Base-by-base conservation (phyloP, 2,888 invertebrate species). In the Orthonychiurus folsomi region DNA sequence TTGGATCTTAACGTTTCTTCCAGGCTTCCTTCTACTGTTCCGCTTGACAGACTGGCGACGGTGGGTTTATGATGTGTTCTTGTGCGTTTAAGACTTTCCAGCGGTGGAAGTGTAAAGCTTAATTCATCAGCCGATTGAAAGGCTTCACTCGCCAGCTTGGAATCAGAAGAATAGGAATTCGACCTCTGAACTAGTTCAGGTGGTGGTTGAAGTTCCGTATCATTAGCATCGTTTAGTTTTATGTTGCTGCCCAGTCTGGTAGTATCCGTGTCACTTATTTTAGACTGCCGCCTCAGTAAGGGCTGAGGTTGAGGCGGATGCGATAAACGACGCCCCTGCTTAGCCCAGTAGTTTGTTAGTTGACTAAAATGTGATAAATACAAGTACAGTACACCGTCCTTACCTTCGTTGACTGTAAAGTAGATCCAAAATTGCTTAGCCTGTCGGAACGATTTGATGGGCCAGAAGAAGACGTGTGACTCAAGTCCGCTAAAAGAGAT, bases 151-250 rank as follows among this genome's bases (percentile, higher is more conserved):
- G 90, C 88, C 64, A 91, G 77, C 76, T 88, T 87, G 0, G 91
- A 90, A 78, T 91, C 92, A 0, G 90, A 91, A 2, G 86, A 85
- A 75, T 89, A 90, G 69, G 89, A 89, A 75, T 91, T 90, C 0
- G 86, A 85, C n/a, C 79, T 55, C 3, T 47, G 56, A 9, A 50
- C 25, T 5, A 59, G 21, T 24, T 25, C 24, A 21, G n/a, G 50
- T 9, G 63, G 63, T 26, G 27, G 57, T 15, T 56, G n/a, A 21
- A 47, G 37, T 77, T 76, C 64, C 79, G 79, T 21, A 79, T 79
- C 1, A 80, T 80, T 67, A 76, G 79, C 20, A 82, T 73, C 84
- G 75, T 84, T 86, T 53, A 84, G 79, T 78, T 82, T 85, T 1
- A 86, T 85, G 74, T 87, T 86, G 60, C 86, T 86, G 71, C 86